Conservation (phyloP, 2,888 invertebrate species). For the Amblyteles armatorius region DNA sequence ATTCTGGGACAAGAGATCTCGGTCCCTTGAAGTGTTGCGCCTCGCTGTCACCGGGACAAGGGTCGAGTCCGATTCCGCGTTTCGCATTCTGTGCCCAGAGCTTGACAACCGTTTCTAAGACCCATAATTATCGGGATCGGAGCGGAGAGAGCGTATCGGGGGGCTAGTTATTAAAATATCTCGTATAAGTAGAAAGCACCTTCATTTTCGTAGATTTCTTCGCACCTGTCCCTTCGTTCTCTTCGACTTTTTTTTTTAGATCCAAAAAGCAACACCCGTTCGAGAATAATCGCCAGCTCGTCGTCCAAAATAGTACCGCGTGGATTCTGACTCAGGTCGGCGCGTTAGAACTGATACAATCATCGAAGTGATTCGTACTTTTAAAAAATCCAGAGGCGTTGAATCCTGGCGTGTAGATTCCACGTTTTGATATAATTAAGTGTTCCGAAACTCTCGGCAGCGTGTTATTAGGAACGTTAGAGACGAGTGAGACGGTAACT, state of each 20-base stretch:
- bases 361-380: constrained; percentile 45
- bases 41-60: constrained; percentile 59
- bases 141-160: constrained; percentile 24
- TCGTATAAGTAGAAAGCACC: constrained; percentile 27
- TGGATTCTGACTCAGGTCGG: constrained; percentile 14
- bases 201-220: constrained; percentile 33
- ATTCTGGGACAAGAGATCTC: constrained; percentile 8
- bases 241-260: constrained; percentile 1
- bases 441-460: constrained; percentile 73
- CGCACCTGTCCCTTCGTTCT: constrained; percentile 59
- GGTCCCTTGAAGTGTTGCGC: constrained; percentile 36
- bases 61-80: constrained; percentile 55
- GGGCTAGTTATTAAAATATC: constrained; percentile 62
- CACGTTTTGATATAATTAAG: constrained; percentile 81
- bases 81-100: constrained; percentile 36
- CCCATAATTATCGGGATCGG: constrained; percentile 61
- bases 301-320: not conserved
- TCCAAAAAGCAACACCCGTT: constrained; percentile 29
- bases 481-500: constrained; percentile 47
- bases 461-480: constrained; percentile 78
- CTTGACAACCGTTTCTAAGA: constrained; percentile 61
- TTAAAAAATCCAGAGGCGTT: constrained; percentile 66
- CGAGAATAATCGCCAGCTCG: constrained; percentile 12
- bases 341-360: constrained; percentile 66
- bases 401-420: constrained; percentile 71